Base-by-base conservation (phyloP, 2,113 vertebrate genomes). In the Salvelinus sp. region DNA sequence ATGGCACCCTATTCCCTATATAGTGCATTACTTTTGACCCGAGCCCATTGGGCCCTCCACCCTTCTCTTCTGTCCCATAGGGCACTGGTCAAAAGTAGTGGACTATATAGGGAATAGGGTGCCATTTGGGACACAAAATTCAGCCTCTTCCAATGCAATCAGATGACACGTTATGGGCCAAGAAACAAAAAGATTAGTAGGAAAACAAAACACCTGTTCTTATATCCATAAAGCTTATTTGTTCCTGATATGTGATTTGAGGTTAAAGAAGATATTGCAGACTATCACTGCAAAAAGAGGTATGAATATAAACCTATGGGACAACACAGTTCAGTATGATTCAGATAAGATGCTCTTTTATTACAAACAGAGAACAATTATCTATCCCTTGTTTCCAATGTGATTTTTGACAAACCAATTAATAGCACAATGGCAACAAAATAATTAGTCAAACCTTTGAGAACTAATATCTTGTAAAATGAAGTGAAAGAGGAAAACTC, bases 311-410 rank as follows among this genome's bases (percentile, higher is more conserved):
- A 33, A n/a, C 66, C 18, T 18, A 68, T 7, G 30, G 30, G 16
- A 18, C 4, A 44, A 68, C 12, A 68, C 28, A 68, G 66, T 30
- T 18, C 18, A n/a, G 16, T 9, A 7, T 33, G 66, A 44, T 28
- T 33, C 28, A 20, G 27, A 23, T 6, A 82, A 88, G 72, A 77
- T 77, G 70, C 22, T 73, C 63, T 88, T 10, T 44, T 92, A 93
- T 93, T 92, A 87, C 90, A 93, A 92, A 92, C 38, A 44, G 9
- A 44, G 38, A 44, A 44, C 7, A 76, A 83, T 74, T 83, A 83
- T 83, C 79, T 84, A 76, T 67, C 70, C 30, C 83, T 80, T 82
- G 60, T 30, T 86, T 82, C 80, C 81, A 82, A 83, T 89, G 78
- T 69, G 75, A 87, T 89, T 86, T 77, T 79, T 86, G 83, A 88